A percentile compares a stretch with the other conserved stretches of the same genome.
Conservation (phyloP, 2,888 invertebrate genomes). For the Actias luna region DNA sequence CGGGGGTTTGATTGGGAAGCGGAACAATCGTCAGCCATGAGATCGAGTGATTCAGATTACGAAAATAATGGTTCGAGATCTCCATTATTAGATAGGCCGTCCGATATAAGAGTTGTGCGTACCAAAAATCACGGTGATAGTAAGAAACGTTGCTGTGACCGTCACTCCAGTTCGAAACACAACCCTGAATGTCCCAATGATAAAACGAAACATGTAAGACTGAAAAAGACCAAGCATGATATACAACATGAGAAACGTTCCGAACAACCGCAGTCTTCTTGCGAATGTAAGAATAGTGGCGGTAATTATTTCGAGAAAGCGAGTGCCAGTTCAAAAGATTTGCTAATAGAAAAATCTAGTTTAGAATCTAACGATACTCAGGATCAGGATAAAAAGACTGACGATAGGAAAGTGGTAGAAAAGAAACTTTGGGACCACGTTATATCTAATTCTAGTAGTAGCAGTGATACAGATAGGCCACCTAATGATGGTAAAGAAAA, state of each 20-base stretch:
- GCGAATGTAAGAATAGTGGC: constrained; percentile 62
- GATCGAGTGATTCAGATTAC: constrained; percentile 84
- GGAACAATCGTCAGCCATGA: constrained; percentile 67
- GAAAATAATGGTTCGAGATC: constrained; percentile 87
- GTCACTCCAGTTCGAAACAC: constrained; percentile 51
- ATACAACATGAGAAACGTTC: constrained; percentile 50
- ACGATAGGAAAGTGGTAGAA: constrained; percentile 45
- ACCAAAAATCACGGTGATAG: constrained; percentile 61
- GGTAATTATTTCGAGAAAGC: constrained; percentile 82
- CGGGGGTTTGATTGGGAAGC: constrained; percentile 77
- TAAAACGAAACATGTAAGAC: constrained; percentile 68
- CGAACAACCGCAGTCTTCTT: constrained; percentile 47
- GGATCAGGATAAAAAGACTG: constrained; percentile 55
- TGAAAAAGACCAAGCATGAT: constrained; percentile 70
- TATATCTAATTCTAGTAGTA: constrained; percentile 82
- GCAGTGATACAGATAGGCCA: constrained; percentile 73
- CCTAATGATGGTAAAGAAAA: constrained; percentile 45
- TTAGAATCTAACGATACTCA: constrained; percentile 76
- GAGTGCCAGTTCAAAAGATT: constrained; percentile 87
- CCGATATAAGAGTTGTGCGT: constrained; percentile 69
- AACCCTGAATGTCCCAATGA: constrained; percentile 55
- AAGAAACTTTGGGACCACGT: constrained; percentile 78
- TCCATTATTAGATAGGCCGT: constrained; percentile 82
- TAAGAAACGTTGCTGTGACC: constrained; percentile 66
- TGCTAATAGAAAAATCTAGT: constrained; percentile 82